Base-by-base conservation (phyloP, 1,140 invertebrate genomes). In the Brachionus paranguensis region DNA sequence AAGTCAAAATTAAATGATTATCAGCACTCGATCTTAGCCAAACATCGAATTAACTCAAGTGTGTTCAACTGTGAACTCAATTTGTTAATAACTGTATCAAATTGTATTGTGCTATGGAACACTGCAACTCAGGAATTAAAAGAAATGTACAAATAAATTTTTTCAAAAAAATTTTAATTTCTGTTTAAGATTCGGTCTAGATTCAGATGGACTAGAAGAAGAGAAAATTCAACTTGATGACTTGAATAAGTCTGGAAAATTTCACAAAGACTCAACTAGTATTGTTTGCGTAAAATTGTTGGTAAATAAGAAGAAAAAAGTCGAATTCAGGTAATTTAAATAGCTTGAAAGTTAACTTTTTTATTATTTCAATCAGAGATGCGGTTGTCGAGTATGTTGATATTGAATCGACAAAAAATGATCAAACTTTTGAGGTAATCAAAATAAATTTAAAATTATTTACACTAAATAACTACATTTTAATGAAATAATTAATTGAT, bases 271-370 rank as follows among this genome's bases (percentile, higher is more conserved):
- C 20, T 20, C 4, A 2, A 5, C 33, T 43, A 27, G 3, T 3
- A 43, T 72, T 20, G n/a, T 41, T 41, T 72, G 68, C n/a, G 41
- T 72, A 2, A 72, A 72, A 43, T 8, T 72, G 3, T n/a, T 72
- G 37, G 20, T 43, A 10, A 72, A 72, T 17, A 72, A 72, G 17
- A 72, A 43, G 37, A 72, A 72, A 72, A 72, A 72, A 72, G 68
- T 72, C 33, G 68, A 72, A 43, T 72, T 72, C 43, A 41, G 68
- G 68, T 72, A 72, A 1, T 72, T 72, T 72, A 37, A 11, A 11
- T 33, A 37, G n/a, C 14, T 29, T 2, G 14, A 12, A 41, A 37
- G 27, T 14, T 70, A 0, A 14, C 7, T 6, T 17, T 33, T 33
- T n/a, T n/a, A 70, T 33, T 37, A 14, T 70, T 37, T 33, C 5